Evolutionary conservation across 1,140 invertebrate genomes (phyloP), one percentile per base, ranked within the genome.

Genomic region (Chlorops oryzae): DNA sequence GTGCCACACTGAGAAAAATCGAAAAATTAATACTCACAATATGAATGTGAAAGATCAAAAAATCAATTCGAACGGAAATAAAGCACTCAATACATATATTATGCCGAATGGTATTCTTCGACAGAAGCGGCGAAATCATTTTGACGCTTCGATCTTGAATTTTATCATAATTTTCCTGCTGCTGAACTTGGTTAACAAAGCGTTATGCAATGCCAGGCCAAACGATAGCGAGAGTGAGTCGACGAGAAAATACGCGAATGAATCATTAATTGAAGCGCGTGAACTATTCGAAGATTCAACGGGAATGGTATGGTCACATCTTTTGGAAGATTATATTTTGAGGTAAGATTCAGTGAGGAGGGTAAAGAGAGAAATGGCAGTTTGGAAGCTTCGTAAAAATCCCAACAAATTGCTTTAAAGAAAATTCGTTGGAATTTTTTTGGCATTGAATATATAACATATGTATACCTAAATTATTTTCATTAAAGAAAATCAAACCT

Each of bases 251-350:
- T 55, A 64, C 49, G 52, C 41, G 49, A 67, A 64, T 64, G 56
- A 67, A 61, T 61, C 64, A 61, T 35, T 53, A 35, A 38, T 20
- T 32, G 27, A 50, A 17, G 40, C 27, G 20, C 40, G 27, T 18
- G 28, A 50, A 17, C 39, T 45, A 50, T 46, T 44, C 15, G 47
- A 47, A 47, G 38, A 50, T 28, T 44, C 48, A 17, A 49, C 50
- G 13, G 44, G 53, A 38, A 55, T 61, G 25, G 59, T 57, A 35
- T 70, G 66, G 66, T 70, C 66, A 28, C 60, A 66, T 38, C 65
- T 70, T 62, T 58, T 70, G 52, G 63, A 70, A 64, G 66, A 70
- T 58, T 70, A 70, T 56, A 57, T 65, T n/a, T 55, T 69, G 32
- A 70, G 66, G 66, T 70, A 55, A 28, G 23, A 3, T n/a, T n/a